phyloP scores from a whole-genome alignment of 2,113 vertebrate species.

The Philantomba maxwellii region DNA sequence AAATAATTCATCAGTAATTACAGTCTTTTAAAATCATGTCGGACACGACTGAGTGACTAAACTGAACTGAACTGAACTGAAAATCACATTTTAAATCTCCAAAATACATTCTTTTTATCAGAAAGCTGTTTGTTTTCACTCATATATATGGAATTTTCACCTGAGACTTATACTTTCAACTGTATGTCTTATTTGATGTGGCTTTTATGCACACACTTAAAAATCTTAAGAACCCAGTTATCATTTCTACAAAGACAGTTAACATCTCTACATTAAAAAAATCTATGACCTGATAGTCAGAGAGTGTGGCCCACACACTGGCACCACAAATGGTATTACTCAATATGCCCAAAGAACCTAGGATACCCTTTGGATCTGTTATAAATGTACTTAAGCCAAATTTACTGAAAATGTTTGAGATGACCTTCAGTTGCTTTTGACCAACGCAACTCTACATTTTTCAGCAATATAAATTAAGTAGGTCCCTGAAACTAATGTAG shows the following conservation, averaged over 20 bases:
- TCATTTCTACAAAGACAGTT: neutral
- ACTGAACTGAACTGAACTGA: no score
- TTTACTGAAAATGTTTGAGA: neutral
- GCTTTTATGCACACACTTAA: neutral
- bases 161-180: neutral
- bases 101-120: neutral
- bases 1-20: neutral
- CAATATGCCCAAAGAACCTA: neutral
- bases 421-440: neutral
- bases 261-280: neutral
- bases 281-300: neutral
- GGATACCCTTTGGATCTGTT: neutral
- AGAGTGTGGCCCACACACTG: neutral
- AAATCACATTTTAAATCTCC: neutral
- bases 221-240: neutral
- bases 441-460: neutral
- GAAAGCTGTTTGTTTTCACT: neutral
- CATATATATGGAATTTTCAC: neutral
- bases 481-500: neutral
- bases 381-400: neutral
- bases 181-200: neutral
- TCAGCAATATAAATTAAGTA: neutral
- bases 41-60: no score
- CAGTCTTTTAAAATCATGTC: neutral
- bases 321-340: neutral